Evolutionary conservation across 2,888 invertebrate species (phyloP), one percentile per base, ranked within the genome.

Genomic region (Drosophila acutilabella): DNA sequence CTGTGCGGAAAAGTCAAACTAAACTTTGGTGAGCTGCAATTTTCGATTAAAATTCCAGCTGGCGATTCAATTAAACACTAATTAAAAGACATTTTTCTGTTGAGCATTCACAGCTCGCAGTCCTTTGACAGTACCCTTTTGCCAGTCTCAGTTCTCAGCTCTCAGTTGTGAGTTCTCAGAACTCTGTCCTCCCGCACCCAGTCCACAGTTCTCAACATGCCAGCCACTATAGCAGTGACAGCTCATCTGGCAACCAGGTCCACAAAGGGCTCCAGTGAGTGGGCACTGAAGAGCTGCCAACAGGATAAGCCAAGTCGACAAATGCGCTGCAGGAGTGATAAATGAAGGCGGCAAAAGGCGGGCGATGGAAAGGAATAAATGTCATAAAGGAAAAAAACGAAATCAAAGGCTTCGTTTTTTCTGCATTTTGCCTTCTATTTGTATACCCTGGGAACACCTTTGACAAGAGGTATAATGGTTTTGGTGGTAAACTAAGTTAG

Each of bases 31-130:
- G 51, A 67, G 51, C 61, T 74, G 78, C 79, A 73, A 88, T 88
- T 83, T 83, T 83, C 83, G 86, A 83, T 83, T 83, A 88, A 83
- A 88, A 84, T 88, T 88, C 88, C 89, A 86, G 89, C 75, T 86
- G 71, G 83, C 89, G 71, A 78, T 88, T 83, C 89, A 84, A 84
- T 84, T 88, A 84, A 88, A 87, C 79, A 73, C 87, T 84, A 84
- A 84, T 84, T 84, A 84, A 88, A 89, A 65, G 84, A 81, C 84
- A 81, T 87, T 88, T 78, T 78, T 76, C 68, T 73, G 64, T 59
- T 68, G 16, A 64, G 66, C 69, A 65, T 71, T 69, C 58, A 41
- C 64, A 73, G 64, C 64, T 42, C 42, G 44, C 61, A 61, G 59
- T 36, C 62, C 80, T 82, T 88, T 88, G 87, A 69, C 70, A 57